Base-by-base conservation (phyloP, 2,797 vertebrate genomes). In the Phoebastria nigripes region DNA sequence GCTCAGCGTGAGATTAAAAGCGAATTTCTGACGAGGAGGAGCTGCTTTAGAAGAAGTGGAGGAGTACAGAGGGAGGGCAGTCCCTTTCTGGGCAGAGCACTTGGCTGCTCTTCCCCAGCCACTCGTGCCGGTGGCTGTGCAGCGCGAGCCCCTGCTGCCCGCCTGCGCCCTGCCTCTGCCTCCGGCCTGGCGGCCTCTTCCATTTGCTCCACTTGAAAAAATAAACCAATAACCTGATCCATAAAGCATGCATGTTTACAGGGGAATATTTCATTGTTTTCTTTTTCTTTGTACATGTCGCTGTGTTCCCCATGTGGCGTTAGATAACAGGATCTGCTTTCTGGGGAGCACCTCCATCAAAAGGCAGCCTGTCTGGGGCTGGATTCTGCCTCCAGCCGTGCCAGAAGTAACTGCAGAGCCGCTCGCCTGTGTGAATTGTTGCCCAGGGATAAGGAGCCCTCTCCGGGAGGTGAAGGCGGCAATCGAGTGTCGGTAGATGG, bases 401-500 rank as follows among this genome's bases (percentile, higher is more conserved):
- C 52, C 54, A 29, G 69, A 5, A 44, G 56, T 21, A 8, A 5
- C 55, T 6, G 47, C 25, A 35, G 72, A 70, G 82, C 62, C 33
- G 66, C 81, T 61, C 11, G 9, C 25, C 62, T 10, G 1, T 15
- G 4, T 22, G n/a, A 20, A 12, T 31, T 19, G n/a, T 55, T 70
- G 37, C 42, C 58, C 31, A 21, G 59, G 80, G n/a, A 39, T 8
- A 29, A 47, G 59, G 83, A 86, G 29, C 21, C 72, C 31, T 29
- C 52, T 42, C 59, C 5, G 0, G 61, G 82, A 58, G 56, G 56
- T 24, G 47, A n/a, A 18, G 54, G 78, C 3, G 3, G 69, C 5
- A 4, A 8, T 5, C 8, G 3, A 11, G 22, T 26, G 5, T 31
- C 37, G 0, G 31, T 12, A 24, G 41, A 6, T 3, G 0, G 35